Percentiles rank a stretch among this genome's conserved stretches.
Conservation (phyloP, 2,113 vertebrate genomes). For the Python bivittatus region DNA sequence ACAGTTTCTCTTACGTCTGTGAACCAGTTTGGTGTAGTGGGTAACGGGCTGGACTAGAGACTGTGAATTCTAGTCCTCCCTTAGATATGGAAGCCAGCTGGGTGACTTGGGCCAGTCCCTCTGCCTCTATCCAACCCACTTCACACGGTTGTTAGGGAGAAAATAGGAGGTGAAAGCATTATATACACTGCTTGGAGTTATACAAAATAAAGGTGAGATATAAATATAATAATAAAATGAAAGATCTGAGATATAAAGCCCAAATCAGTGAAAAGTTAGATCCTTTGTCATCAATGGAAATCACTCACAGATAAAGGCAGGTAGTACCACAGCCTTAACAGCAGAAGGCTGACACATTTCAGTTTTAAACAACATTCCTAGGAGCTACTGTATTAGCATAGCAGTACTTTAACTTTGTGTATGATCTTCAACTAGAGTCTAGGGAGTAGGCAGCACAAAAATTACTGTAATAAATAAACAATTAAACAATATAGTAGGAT, state of each 20-base stretch:
- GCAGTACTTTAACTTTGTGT: background rate
- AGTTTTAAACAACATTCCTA: background rate
- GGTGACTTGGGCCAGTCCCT: background rate
- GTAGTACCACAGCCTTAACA: background rate
- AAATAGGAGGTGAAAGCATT: background rate
- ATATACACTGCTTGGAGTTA: background rate
- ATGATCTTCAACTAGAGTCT: background rate
- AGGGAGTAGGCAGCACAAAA: background rate
- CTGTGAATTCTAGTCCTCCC: background rate
- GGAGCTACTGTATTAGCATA: background rate
- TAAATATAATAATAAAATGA: background rate
- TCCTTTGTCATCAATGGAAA: background rate
- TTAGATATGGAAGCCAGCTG: background rate
- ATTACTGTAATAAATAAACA: background rate
- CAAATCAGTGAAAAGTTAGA: background rate
- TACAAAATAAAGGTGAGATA: background rate
- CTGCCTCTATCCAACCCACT: background rate
- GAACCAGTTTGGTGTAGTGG: background rate
- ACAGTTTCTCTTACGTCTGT: background rate
- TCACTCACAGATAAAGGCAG: background rate
- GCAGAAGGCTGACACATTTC: background rate
- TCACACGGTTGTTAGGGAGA: background rate
- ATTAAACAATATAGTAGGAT: background rate
- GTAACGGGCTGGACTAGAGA: background rate
- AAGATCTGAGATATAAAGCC: background rate